Base-by-base conservation (phyloP, 2,113 vertebrate species). In the Oreochromis spilurus region DNA sequence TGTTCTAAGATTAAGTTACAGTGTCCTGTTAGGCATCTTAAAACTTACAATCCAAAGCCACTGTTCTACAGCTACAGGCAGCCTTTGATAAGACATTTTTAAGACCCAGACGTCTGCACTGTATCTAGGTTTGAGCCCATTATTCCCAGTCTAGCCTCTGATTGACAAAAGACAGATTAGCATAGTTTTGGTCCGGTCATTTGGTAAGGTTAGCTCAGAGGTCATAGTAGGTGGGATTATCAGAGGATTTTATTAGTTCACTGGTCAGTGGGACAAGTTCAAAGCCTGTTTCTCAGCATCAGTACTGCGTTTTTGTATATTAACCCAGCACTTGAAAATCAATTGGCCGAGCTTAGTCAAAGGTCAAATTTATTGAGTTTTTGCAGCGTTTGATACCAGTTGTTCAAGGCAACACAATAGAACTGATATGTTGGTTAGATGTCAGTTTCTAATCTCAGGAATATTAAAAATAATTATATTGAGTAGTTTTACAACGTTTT, bases 141-240 rank as follows among this genome's bases (percentile, higher is more conserved):
- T 89, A 55, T 90, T 84, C 81, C 10, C 26, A 36, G 81, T 86
- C 88, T 84, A 81, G 62, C 57, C 72, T 79, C 48, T 84, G 43
- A 36, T 58, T 85, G 85, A 94, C 84, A 53, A 88, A 36, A 84
- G 9, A 60, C 62, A 84, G 91, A 94, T 94, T 91, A 93, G 60
- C 87, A 87, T 89, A 91, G 90, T 83, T 92, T 54, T 78, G 87
- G 57, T 87, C 45, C 43, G 72, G 79, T 79, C 81, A 40, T 92
- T 89, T 80, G 81, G 67, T 12, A 10, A 65, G 81, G 81, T 81
- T 57, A 87, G 83, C 21, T 89, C 31, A 72, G 75, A 84, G 87
- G 62, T 93, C 34, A 82, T 12, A 40, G 85, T 83, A 40, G 87
- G 24, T 83, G 82, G 88, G 78, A 90, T 92, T 91, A 88, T 84